Base-by-base conservation (phyloP, 2,797 vertebrate genomes). In the Sebastiscus tertius region DNA sequence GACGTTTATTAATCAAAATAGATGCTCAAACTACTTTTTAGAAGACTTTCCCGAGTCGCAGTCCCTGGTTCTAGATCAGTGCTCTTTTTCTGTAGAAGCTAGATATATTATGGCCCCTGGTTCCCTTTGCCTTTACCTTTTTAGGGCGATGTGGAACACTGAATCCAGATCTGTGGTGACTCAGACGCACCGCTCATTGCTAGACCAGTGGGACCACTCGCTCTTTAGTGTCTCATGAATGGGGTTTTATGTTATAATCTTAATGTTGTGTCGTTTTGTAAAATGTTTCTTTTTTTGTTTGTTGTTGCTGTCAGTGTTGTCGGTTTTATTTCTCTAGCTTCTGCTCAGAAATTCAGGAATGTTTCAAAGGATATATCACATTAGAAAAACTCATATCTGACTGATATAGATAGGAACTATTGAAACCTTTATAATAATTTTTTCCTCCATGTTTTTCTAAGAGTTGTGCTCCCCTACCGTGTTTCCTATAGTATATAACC, bases 321-420 rank as follows among this genome's bases (percentile, higher is more conserved):
- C 49, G 5, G 20, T 56, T 85, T 81, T 33, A 34, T 77, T 74
- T 69, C 33, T 76, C 26, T 16, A 77, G 26, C 58, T 78, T 75
- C 68, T 81, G 34, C 54, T 85, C 14, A 78, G 62, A 77, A 70
- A 81, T 84, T 88, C 77, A 85, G 79, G 77, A 89, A 88, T 83
- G 83, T 73, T 79, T 85, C 10, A 78, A 75, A 72, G 11, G 14
- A 87, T 75, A 60, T 80, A 80, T 83, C 62, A 65, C 62, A 72
- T 71, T 83, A 78, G 67, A 62, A 77, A 77, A 73, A 82, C 26
- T 73, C 46, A 54, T 90, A 81, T 85, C 81, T 67, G 63, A 84
- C 67, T 64, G 55, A 67, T 33, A 49, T 26, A 72, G 67, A 67
- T 63, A 73, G 42, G 54, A 80, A 60, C 27, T 83, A 12, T 75